Evolutionary conservation across 2,113 vertebrate species (phyloP).

Genomic region (Mustela lutreola): DNA sequence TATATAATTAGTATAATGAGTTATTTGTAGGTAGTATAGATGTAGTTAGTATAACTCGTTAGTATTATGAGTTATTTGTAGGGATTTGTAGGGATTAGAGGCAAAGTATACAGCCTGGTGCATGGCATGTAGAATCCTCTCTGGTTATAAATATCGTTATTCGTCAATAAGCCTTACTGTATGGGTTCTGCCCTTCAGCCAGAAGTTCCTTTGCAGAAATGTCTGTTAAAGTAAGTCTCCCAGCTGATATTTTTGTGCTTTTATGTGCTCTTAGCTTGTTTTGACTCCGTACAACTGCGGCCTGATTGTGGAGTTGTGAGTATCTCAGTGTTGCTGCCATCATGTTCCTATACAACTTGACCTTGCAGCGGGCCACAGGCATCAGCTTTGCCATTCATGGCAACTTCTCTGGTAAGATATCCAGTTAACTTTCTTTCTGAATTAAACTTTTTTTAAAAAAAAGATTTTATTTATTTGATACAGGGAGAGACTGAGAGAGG

Average conservation of each 20-base stretch:
- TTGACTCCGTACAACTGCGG: background rate
- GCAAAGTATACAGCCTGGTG: background rate
- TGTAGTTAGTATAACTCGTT: background rate
- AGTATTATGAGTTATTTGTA: background rate
- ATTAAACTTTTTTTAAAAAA: background rate
- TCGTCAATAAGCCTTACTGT: background rate
- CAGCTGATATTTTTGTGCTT: background rate
- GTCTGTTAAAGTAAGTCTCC: background rate
- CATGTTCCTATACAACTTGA: conserved; percentile 99
- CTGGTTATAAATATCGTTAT: background rate
- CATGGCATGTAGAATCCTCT: background rate
- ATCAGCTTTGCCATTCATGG: conserved; percentile 99
- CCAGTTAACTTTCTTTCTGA: fast-evolving
- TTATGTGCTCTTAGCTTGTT: conserved; percentile 57
- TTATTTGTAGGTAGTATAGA: background rate
- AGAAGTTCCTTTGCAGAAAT: background rate
- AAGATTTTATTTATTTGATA: too few species aligned
- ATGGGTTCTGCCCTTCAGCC: background rate
- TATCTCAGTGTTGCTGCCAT: conserved; percentile 44
- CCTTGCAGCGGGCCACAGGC: conserved; percentile 97
- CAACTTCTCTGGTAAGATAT: conserved; percentile 96
- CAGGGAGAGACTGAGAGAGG: too few species aligned
- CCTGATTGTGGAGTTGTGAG: conserved; percentile 22
- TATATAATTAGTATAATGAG: background rate
- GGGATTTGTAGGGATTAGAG: background rate